Percentiles rank a stretch among this genome's conserved stretches.
Conservation (phyloP, 2,888 invertebrate genomes). For the Ethmia dodecea region DNA sequence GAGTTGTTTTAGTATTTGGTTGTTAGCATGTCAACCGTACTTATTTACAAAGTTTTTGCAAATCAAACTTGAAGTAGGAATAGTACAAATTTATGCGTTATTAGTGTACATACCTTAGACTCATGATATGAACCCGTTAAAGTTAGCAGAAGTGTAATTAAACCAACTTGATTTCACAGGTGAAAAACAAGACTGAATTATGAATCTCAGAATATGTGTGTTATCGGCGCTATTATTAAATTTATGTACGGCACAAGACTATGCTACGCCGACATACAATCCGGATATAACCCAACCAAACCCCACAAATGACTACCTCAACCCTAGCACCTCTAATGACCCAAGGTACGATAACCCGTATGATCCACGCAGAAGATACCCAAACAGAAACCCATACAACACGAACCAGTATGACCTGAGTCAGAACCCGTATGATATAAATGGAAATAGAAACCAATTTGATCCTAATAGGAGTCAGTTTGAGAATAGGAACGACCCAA, state of each 20-base stretch:
- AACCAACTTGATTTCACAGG: neutral
- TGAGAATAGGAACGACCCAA: slow-evolving; percentile 16
- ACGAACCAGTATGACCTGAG: slow-evolving; percentile 19
- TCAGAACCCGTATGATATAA: slow-evolving; percentile 34
- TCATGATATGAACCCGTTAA: no score
- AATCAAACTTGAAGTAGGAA: no score
- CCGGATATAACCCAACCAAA: slow-evolving; percentile 42
- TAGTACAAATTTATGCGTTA: no score
- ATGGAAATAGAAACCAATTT: slow-evolving; percentile 16
- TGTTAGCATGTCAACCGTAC: neutral
- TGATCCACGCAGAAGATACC: slow-evolving; percentile 45
- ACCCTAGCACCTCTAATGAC: slow-evolving; percentile 28
- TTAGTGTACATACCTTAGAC: no score
- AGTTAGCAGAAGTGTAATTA: no score
- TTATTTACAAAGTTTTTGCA: no score
- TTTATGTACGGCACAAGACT: slow-evolving; percentile 51
- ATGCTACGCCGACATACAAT: slow-evolving; percentile 53
- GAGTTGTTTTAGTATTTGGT: no score
- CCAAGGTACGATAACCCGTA: slow-evolving; percentile 59
- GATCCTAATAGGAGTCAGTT: slow-evolving; percentile 12
- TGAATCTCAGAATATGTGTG: slow-evolving; percentile 55
- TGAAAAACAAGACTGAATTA: slow-evolving; percentile 51
- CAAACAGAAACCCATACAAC: slow-evolving; percentile 31
- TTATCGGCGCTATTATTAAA: slow-evolving; percentile 35
- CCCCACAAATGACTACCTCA: slow-evolving; percentile 53